Evolutionary conservation across 2,888 invertebrate species (phyloP).

Genomic region (Temnothorax unifasciatus): DNA sequence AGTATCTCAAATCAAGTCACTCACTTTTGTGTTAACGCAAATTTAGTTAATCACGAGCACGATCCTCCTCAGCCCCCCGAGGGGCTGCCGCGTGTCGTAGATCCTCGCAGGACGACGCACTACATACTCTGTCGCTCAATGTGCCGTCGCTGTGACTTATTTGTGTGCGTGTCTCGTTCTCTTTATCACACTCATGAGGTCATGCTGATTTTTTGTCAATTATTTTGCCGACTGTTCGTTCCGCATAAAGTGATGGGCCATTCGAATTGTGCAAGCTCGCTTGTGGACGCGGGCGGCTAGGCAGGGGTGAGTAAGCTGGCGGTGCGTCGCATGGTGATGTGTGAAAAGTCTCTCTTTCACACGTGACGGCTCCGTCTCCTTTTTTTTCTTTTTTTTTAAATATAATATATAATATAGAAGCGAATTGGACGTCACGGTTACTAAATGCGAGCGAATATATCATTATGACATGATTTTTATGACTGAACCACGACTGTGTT

Average conservation of each 20-base stretch:
- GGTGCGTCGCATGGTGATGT: constrained; percentile 83
- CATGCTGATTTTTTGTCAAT: constrained; percentile 83
- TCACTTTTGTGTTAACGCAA: constrained; percentile 23
- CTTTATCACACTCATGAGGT: constrained; percentile 81
- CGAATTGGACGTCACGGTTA: constrained; percentile 75
- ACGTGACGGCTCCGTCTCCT: constrained; percentile 72
- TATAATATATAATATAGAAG: constrained; percentile 24
- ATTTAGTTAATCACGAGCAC: constrained; percentile 29
- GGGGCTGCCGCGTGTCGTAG: constrained; percentile 11
- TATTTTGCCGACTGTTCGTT: constrained; percentile 82
- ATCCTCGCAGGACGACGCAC: constrained; percentile 17
- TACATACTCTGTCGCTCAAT: constrained; percentile 40
- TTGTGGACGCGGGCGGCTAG: constrained; percentile 80
- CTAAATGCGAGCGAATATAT: constrained; percentile 77
- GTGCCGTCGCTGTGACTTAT: constrained; percentile 71
- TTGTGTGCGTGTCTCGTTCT: constrained; percentile 73
- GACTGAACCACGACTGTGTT: constrained; percentile 86
- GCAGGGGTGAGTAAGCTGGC: constrained; percentile 85
- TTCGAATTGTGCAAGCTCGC: constrained; percentile 80
- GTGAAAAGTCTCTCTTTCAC: constrained; percentile 63
- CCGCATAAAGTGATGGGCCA: constrained; percentile 81
- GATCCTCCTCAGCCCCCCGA: not conserved
- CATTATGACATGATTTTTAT: constrained; percentile 76
- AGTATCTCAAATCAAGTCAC: constrained; percentile 10
- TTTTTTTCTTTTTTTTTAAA: constrained; percentile 42